Conservation (phyloP, 2,888 invertebrate species). For the Agrochola litura region DNA sequence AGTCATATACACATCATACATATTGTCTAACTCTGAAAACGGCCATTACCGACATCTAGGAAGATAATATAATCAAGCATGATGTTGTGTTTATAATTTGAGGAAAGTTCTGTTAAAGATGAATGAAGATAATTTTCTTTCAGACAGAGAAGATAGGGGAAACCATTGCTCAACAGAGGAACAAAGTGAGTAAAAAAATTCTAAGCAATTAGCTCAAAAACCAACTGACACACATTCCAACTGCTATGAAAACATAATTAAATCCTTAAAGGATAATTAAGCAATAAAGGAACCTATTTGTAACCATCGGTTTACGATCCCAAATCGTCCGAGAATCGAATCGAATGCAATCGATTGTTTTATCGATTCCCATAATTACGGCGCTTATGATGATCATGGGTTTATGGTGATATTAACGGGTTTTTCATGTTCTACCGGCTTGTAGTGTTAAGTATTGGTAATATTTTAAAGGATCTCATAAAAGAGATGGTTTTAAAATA, state of each 20-base stretch:
- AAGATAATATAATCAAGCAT: too few species aligned
- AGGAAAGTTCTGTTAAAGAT: too few species aligned
- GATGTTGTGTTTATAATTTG: too few species aligned
- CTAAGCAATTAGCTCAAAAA: slow-evolving; percentile 5
- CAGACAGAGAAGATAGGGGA: too few species aligned
- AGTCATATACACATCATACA: too few species aligned
- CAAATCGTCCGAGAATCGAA: slow-evolving; percentile 59
- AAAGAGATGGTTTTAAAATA: slow-evolving; percentile 14
- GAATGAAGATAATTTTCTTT: too few species aligned
- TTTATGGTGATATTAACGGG: slow-evolving; percentile 63
- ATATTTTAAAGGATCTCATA: slow-evolving; percentile 49
- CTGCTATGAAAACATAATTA: slow-evolving; percentile 66
- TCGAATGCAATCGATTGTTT: slow-evolving; percentile 68
- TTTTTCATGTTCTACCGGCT: slow-evolving; percentile 62
- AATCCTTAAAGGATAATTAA: slow-evolving; percentile 67
- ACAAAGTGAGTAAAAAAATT: background rate
- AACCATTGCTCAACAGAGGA: too few species aligned
- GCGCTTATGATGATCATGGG: slow-evolving; percentile 60
- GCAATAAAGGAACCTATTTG: slow-evolving; percentile 71
- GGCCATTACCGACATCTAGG: too few species aligned
- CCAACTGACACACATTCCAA: slow-evolving; percentile 37
- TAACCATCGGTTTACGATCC: slow-evolving; percentile 72
- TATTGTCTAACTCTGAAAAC: too few species aligned
- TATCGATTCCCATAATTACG: slow-evolving; percentile 67
- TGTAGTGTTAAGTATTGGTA: slow-evolving; percentile 58